Base-by-base conservation (phyloP, 2,888 invertebrate genomes). In the Lithophane semibrunnea region DNA sequence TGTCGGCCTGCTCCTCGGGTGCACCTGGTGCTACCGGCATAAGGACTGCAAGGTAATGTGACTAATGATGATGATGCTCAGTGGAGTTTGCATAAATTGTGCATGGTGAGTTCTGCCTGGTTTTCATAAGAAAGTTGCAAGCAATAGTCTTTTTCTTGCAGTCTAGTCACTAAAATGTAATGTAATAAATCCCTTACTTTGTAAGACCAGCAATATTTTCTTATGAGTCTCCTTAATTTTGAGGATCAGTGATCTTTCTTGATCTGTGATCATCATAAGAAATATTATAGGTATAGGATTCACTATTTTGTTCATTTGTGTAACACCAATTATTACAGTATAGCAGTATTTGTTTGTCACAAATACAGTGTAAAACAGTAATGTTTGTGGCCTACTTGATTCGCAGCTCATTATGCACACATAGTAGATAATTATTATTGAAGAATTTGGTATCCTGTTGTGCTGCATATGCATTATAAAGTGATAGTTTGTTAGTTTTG, bases 21-120 rank as follows among this genome's bases (percentile, higher is more conserved):
- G 97, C 91, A 95, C 96, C n/a, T 97, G 97, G 96, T 97, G 97
- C 88, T 96, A 95, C 88, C 91, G 94, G 79, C 96, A 96, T 89
- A 96, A 96, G 86, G 96, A 95, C 89, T 95, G 96, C 93, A 96
- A 96, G 96, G 96, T 96, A 91, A 91, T 86, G 90, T 73, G 3
- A 1, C 12, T 56, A 5, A 24, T 63, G 13, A 44, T 52, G 13
- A 49, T 37, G 37, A 16, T 37, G 7, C 52, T n/a, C 16, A 49
- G 21, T 52, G 21, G 16, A 71, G 16, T 66, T 49, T 47, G 47
- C 47, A 47, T 13, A 47, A 18, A 29, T 49, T 63, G 56, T 44
- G 75, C 58, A 58, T 64, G 29, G 64, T 37, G 5, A 58, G 4
- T 24, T 54, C 65, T 29, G 52, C 4, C 13, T 75, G 21, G 16